Evolutionary conservation across 92 coral and sea anemone genomes (phyloP), one percentile per base, ranked within the genome.

Genomic region (Bergia sp.): DNA sequence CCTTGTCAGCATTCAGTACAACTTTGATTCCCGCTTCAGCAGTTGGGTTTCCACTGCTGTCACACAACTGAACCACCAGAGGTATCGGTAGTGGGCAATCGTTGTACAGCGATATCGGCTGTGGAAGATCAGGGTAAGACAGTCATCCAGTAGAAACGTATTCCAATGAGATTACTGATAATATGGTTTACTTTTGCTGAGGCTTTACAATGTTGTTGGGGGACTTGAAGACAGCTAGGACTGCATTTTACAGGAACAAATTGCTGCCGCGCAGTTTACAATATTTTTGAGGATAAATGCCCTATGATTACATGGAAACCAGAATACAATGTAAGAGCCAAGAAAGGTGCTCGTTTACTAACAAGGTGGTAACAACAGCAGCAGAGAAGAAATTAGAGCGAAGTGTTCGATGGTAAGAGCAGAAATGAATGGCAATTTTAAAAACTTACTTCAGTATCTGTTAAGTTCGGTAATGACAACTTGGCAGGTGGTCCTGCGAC

Each of bases 401-500:
- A 53, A 53, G 1, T 11, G 2, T 53, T 11, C 37, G 53, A 41
- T 11, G 37, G 49, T 76, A 10, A 10, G 11, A 1, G 55, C 53
- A 38, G 11, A 43, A 15, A 10, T 73, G 5, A 73, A 43, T 29
- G 65, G 43, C 23, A 36, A 2, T 21, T 29, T 44, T 45, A 2
- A 49, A 23, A 29, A 21, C 80, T 37, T 79, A 96, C 99, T 95
- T 95, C 98, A 5, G 93, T 88, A 7, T 83, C 90, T 76, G 93
- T 93, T 73, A 92, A 47, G 73, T 91, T 93, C 12, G 93, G 84
- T 73, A 95, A 61, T 64, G 90, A 88, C 39, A 96, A 91, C 89
- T 95, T 94, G 1, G 96, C 89, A 13, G 99, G 98, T 7, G 97
- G 96, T 8, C 99, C 99, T n/a, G 98, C 88, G 57, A 86, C 73